phyloP scores from a whole-genome alignment of 2,888 invertebrate genomes.

The Cabera pusaria region DNA sequence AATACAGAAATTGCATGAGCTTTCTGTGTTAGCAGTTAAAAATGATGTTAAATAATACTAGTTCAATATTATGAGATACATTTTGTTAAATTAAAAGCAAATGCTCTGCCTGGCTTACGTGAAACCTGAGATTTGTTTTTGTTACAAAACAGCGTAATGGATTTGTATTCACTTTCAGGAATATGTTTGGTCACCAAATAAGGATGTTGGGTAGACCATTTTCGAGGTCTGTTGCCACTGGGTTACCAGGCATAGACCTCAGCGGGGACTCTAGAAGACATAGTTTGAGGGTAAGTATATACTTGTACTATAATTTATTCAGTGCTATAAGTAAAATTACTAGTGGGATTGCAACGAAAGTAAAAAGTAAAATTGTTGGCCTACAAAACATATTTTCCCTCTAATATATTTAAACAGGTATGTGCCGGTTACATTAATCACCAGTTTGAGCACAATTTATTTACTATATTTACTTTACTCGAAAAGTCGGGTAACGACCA shows the following conservation, averaged over 20 bases:
- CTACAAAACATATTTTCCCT: no score
- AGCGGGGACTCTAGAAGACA: slow-evolving; percentile 81
- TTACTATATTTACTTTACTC: not conserved
- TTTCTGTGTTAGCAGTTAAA: slow-evolving; percentile 73
- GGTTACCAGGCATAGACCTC: slow-evolving; percentile 78
- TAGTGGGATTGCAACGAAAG: no score
- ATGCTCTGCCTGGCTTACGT: slow-evolving; percentile 69
- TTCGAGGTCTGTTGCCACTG: slow-evolving; percentile 85
- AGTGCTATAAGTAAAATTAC: no score
- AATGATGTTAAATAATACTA: slow-evolving; percentile 34
- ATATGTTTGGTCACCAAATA: slow-evolving; percentile 85
- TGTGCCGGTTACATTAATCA: no score
- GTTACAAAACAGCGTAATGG: slow-evolving; percentile 56
- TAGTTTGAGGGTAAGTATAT: slow-evolving; percentile 80
- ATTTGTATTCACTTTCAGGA: slow-evolving; percentile 74
- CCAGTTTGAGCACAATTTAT: no score
- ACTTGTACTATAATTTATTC: no score
- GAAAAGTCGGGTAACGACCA: no score
- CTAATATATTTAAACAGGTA: no score
- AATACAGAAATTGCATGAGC: slow-evolving; percentile 70
- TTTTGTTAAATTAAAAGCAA: slow-evolving; percentile 41
- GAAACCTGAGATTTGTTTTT: slow-evolving; percentile 50
- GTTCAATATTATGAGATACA: slow-evolving; percentile 58
- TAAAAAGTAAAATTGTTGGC: no score
- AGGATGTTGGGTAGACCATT: slow-evolving; percentile 86